Percentiles rank a stretch among this genome's conserved stretches.
These are phyloP conservation scores for Conopomorpha cramerella DNA, from an alignment of 1,140 invertebrate species.

Conservation along the genomic window DNA sequence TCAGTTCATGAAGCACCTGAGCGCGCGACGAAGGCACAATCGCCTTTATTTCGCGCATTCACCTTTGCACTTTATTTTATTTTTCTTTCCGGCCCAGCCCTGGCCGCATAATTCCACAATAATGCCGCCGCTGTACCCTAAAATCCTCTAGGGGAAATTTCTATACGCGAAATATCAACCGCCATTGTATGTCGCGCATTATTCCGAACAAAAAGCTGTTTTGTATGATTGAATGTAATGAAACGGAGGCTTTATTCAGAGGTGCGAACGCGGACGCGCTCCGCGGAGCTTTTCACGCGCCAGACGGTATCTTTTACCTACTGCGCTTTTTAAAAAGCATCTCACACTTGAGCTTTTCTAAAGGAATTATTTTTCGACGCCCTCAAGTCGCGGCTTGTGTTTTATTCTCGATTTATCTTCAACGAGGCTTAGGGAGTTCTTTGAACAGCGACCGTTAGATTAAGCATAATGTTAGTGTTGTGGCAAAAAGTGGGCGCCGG, in stretches of 20 bases:
- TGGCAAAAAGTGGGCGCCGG: constrained; percentile 35
- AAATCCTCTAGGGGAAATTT: constrained; percentile 40
- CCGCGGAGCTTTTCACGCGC: constrained; percentile 24
- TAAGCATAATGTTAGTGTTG: no score
- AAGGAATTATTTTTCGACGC: no score
- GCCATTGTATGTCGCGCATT: constrained; percentile 37
- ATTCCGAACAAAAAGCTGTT: constrained; percentile 38
- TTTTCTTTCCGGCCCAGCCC: constrained; percentile 46
- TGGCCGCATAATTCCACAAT: constrained; percentile 46
- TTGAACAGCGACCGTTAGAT: no score
- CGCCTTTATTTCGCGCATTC: constrained; percentile 34
- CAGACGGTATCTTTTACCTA: no score
- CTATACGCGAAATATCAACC: constrained; percentile 44
- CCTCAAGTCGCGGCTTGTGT: no score
- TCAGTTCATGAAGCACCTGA: no score
- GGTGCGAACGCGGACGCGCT: constrained; percentile 36
- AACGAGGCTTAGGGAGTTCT: no score
- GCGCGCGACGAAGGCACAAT: no score
- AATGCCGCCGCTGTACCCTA: constrained; percentile 36
- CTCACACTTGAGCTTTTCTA: constrained; percentile 1
- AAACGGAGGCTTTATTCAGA: constrained; percentile 37
- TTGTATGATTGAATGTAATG: constrained; percentile 48
- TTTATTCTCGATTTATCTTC: no score
- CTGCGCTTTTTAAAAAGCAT: no score
- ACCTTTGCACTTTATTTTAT: constrained; percentile 46